These are phyloP conservation scores for Pachydiplax longipennis DNA, from an alignment of 2,888 invertebrate species.

Conservation along the genomic window DNA sequence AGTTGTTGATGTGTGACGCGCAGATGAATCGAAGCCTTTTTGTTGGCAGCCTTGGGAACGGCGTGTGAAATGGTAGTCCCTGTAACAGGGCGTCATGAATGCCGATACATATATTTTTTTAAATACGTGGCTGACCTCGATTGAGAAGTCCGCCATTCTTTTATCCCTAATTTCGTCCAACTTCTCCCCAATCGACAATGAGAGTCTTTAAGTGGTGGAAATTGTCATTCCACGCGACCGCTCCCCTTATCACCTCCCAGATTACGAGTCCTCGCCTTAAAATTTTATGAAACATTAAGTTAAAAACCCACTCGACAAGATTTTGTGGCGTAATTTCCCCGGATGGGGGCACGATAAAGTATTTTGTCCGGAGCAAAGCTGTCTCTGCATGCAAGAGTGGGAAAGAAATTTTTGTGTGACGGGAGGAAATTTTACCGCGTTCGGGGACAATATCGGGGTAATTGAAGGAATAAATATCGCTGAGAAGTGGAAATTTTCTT, in stretches of 20 bases:
- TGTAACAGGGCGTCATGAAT: slow-evolving; percentile 24
- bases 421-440: too few relatives aligned
- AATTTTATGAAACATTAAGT: slow-evolving; percentile 33
- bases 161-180: slow-evolving; percentile 38
- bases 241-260: not conserved
- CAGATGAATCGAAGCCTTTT: slow-evolving; percentile 1
- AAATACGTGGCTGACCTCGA: slow-evolving; percentile 27
- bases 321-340: slow-evolving; percentile 25
- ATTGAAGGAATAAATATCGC: too few relatives aligned
- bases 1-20: not conserved
- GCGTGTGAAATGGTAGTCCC: slow-evolving; percentile 23
- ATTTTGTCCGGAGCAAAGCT: not conserved
- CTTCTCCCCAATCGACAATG: not conserved
- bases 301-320: slow-evolving; percentile 22
- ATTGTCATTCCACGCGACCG: not conserved
- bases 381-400: too few relatives aligned
- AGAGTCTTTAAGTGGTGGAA: not conserved
- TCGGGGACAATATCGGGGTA: too few relatives aligned
- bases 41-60: slow-evolving; percentile 18
- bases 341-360: slow-evolving; percentile 10
- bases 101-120: not conserved
- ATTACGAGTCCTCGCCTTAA: slow-evolving; percentile 15
- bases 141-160: not conserved
- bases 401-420: too few relatives aligned
- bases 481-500: too few relatives aligned